Percentiles rank a stretch among this genome's conserved stretches.
These are phyloP conservation scores for Atherinosoma microstoma DNA, from an alignment of 2,797 vertebrate genomes.

Conservation along the genomic window DNA sequence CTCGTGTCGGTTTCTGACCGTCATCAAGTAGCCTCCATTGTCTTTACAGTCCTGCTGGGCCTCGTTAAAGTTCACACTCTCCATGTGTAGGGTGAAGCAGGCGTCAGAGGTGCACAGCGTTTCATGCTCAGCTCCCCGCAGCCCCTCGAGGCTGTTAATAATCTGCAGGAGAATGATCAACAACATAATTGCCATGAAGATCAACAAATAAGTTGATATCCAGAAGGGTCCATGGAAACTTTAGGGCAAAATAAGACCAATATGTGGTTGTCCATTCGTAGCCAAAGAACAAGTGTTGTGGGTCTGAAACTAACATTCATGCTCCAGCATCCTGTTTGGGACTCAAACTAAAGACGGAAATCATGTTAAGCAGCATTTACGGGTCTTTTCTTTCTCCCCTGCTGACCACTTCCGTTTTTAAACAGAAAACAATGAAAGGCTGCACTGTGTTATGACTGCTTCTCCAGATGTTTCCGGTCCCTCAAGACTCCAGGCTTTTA, in stretches of 20 bases:
- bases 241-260: constrained; percentile 26
- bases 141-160: constrained; percentile 20
- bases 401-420: constrained; percentile 67
- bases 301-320: constrained; percentile 45
- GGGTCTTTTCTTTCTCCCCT: constrained; percentile 52
- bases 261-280: constrained; percentile 36
- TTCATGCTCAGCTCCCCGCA: constrained; percentile 33
- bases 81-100: constrained; percentile 76
- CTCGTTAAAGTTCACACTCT: constrained; percentile 44
- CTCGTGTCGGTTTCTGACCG: constrained; percentile 67
- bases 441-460: constrained; percentile 73
- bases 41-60: constrained; percentile 62
- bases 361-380: constrained; percentile 50
- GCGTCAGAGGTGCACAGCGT: constrained; percentile 67
- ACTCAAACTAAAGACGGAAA: constrained; percentile 73
- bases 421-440: constrained; percentile 76
- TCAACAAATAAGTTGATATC: constrained; percentile 7
- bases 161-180: constrained; percentile 66
- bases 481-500: neutral
- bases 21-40: constrained; percentile 80
- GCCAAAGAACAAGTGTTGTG: constrained; percentile 41
- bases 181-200: constrained; percentile 59
- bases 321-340: constrained; percentile 78
- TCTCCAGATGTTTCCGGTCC: constrained; percentile 79
- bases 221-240: constrained; percentile 25